These are phyloP conservation scores for Agrenia bidenticulata DNA, from an alignment of 2,888 invertebrate genomes.

Conservation along the genomic window DNA sequence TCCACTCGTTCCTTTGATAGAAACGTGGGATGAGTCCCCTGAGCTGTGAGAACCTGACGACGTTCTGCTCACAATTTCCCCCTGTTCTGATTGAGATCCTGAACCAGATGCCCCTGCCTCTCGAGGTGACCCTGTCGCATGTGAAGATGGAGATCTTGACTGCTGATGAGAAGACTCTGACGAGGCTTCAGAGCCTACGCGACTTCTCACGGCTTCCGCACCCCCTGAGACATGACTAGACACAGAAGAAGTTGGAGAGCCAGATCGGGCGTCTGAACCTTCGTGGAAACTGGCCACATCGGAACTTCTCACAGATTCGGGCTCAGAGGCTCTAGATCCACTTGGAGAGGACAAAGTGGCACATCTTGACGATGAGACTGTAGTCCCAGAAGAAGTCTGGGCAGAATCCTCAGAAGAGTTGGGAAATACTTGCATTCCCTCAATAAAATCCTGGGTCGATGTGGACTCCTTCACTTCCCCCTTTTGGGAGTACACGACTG, in stretches of 20 bases:
- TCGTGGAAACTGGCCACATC: background rate
- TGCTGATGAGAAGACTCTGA: background rate
- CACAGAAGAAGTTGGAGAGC: background rate
- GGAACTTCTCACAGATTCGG: background rate
- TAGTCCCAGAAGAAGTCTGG: constrained; percentile 26
- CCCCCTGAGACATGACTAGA: background rate
- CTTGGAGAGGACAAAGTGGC: background rate
- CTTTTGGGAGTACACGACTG: constrained; percentile 46
- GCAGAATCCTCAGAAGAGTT: constrained; percentile 42
- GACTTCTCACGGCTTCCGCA: background rate
- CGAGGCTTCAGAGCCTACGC: constrained; percentile 6
- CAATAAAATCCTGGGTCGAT: constrained; percentile 17
- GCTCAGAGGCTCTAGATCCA: background rate
- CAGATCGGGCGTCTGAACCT: background rate
- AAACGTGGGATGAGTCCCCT: too few relatives aligned
- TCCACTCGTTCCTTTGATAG: too few relatives aligned
- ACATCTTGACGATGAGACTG: background rate
- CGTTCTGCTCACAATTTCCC: too few relatives aligned
- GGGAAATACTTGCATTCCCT: constrained; percentile 10
- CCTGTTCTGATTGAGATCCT: background rate
- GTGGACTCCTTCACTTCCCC: constrained; percentile 32
- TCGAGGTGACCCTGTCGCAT: too few relatives aligned
- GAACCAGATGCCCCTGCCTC: background rate
- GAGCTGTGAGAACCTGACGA: too few relatives aligned
- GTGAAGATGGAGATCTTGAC: constrained; percentile 9